These are phyloP conservation scores for Aromia moschata DNA, from an alignment of 2,888 invertebrate species.

Conservation along the genomic window DNA sequence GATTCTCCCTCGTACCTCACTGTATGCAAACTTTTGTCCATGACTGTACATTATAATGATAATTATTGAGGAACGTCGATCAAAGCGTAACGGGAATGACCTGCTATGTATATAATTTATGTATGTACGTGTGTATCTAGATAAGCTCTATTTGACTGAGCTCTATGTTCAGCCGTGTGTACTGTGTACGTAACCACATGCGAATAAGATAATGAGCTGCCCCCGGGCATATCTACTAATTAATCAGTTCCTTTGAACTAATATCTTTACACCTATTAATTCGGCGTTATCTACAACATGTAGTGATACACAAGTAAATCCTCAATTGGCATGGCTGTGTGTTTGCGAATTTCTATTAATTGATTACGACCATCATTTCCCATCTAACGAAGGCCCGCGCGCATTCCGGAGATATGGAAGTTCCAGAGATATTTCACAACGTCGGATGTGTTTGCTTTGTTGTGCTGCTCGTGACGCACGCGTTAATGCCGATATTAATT, in stretches of 20 bases:
- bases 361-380: constrained; percentile 14
- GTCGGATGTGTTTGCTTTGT: constrained; percentile 5
- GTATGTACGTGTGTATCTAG: too few species aligned
- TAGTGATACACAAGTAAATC: neutral
- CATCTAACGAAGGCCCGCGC: neutral
- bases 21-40: too few species aligned
- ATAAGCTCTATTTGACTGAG: too few species aligned
- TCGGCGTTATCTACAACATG: neutral
- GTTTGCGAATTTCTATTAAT: constrained; percentile 4
- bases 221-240: constrained; percentile 1
- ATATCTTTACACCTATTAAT: constrained; percentile 19
- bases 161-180: too few species aligned
- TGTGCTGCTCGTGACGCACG: neutral
- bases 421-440: constrained; percentile 7
- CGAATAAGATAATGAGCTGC: neutral
- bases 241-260: constrained; percentile 19
- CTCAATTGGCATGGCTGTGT: constrained; percentile 1
- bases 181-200: too few species aligned
- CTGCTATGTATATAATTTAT: too few species aligned
- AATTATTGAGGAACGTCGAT: too few species aligned
- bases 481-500: constrained; percentile 16
- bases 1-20: too few species aligned
- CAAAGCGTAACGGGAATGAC: too few species aligned
- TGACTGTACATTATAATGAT: too few species aligned
- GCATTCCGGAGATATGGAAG: constrained; percentile 2